A percentile compares a stretch with the other conserved stretches of the same genome.
Evolutionary conservation across 2,888 invertebrate species (phyloP).

Genomic region (Mechanitis mazaeus): DNA sequence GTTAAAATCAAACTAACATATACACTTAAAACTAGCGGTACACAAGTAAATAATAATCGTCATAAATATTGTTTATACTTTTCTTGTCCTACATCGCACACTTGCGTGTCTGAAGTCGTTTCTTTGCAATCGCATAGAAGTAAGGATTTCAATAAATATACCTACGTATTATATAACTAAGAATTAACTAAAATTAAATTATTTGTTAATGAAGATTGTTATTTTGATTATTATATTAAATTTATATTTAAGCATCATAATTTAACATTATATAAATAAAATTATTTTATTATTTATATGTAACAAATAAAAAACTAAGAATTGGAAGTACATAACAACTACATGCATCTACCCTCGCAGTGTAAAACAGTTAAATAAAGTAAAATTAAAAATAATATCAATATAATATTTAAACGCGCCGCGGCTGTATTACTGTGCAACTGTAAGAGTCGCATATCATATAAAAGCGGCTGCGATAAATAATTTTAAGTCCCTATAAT

Average conservation of each 20-base stretch:
- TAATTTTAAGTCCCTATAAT: slow-evolving; percentile 49
- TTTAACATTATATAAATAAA: no score
- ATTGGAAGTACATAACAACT: no score
- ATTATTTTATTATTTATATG: no score
- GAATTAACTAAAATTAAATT: slow-evolving; percentile 39
- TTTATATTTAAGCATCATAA: no score
- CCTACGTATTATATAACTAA: slow-evolving; percentile 41
- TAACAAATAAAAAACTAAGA: no score
- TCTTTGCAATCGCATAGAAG: slow-evolving; percentile 71
- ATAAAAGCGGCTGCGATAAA: slow-evolving; percentile 31
- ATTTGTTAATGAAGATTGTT: slow-evolving; percentile 28
- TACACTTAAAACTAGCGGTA: background rate
- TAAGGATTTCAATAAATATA: slow-evolving; percentile 71
- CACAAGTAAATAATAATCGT: slow-evolving; percentile 1
- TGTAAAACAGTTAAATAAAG: no score
- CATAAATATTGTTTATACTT: slow-evolving; percentile 21
- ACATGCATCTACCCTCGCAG: no score
- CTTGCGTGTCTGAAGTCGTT: slow-evolving; percentile 72
- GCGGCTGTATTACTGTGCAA: background rate
- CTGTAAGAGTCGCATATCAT: slow-evolving; percentile 16
- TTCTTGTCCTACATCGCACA: slow-evolving; percentile 49
- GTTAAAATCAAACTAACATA: background rate
- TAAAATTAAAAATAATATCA: no score
- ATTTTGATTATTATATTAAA: slow-evolving; percentile 16
- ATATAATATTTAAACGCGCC: no score